These are phyloP conservation scores for Platyura marginata DNA, from an alignment of 1,140 invertebrate genomes.

Conservation along the genomic window DNA sequence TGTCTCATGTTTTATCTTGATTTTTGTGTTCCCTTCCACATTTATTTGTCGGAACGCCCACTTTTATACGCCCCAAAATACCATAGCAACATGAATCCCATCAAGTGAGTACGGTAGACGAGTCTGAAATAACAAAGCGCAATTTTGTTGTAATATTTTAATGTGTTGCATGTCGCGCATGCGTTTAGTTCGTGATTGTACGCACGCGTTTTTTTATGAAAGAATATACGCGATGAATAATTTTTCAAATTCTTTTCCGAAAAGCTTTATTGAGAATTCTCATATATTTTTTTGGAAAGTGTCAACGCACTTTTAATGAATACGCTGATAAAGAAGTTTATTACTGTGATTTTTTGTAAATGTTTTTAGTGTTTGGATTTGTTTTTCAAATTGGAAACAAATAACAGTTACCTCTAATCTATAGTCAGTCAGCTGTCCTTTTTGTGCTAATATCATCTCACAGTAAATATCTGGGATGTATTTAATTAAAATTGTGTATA, in stretches of 20 bases:
- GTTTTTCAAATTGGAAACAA: background rate
- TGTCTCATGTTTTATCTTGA: background rate
- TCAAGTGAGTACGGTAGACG: background rate
- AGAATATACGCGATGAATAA: background rate
- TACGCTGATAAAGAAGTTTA: background rate
- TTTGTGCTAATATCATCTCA: too few relatives aligned
- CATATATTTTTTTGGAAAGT: background rate
- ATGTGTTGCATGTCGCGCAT: background rate
- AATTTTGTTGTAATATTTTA: background rate
- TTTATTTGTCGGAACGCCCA: too few relatives aligned
- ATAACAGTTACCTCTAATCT: background rate
- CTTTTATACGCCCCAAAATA: background rate
- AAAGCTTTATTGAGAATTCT: background rate
- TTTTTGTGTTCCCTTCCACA: background rate
- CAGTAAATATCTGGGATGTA: too few relatives aligned
- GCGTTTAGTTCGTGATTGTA: background rate
- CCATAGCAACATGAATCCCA: background rate
- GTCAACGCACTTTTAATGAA: background rate
- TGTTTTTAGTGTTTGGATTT: background rate
- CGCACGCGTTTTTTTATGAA: background rate
- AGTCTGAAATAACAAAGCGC: background rate
- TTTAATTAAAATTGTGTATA: too few relatives aligned
- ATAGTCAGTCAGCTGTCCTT: background rate
- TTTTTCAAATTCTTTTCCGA: background rate
- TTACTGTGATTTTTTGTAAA: background rate